Evolutionary conservation across 2,888 invertebrate species (phyloP), one percentile per base, ranked within the genome.

Genomic region (Drosophila siamana): DNA sequence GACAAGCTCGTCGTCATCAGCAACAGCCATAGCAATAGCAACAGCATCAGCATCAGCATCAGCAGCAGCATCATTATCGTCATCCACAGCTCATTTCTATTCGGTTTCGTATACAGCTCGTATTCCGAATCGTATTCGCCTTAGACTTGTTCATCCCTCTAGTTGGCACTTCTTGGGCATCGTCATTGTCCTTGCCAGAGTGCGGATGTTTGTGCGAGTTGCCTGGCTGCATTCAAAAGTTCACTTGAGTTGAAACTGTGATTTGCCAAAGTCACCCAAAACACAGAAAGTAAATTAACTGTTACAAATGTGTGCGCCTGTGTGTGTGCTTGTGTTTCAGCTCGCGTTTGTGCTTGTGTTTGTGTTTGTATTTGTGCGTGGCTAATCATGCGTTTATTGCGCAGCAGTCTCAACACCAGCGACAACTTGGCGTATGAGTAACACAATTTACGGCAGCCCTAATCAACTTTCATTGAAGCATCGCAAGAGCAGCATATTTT

Each of bases 271-370:
- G 74, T 81, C 87, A 77, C 57, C 72, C 63, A 62, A 75, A 81
- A 78, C 75, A 78, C 57, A 56, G 66, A 81, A 80, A 85, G 62
- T 69, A 88, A 88, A 79, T 88, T 86, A 88, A 80, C 80, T 83
- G 80, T 75, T 78, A 80, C 74, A 80, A 76, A 76, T 78, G 60
- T 78, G 60, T 72, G 44, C 40, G 55, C 30, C 38, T 48, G 38
- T n/a, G 16, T 33, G n/a, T 44, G 11, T 44, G 55, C 13, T 44
- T 48, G 33, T 44, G 19, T n/a, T n/a, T n/a, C n/a, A n/a, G n/a
- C n/a, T n/a, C n/a, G n/a, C n/a, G n/a, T 9, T 28, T 9, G 28
- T 28, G 28, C 3, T 28, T 28, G 11, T 33, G n/a, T 33, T 33
- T 44, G 33, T 57, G n/a, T 28, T 38, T 52, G 52, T 66, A 33